Evolutionary conservation across 92 coral and sea anemone species (phyloP).

Genomic region (Palythoa heliodiscus): DNA sequence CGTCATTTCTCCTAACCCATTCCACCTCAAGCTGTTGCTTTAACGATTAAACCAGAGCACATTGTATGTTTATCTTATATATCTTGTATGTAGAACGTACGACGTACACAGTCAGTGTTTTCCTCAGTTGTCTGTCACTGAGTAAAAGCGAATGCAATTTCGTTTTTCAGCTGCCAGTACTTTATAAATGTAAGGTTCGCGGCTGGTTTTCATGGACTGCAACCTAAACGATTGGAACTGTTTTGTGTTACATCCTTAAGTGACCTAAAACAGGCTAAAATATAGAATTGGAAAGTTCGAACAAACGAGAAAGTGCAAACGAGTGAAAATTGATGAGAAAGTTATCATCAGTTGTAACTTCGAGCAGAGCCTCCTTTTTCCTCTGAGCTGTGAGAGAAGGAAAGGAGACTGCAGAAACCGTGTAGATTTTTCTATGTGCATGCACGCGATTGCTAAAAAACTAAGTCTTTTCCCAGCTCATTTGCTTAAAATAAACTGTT

Average conservation of each 20-base stretch:
- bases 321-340: too few species aligned
- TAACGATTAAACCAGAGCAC: constrained; percentile 3
- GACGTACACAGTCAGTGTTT: neutral
- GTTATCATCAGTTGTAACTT: too few species aligned
- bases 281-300: too few species aligned
- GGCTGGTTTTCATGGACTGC: neutral
- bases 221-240: neutral
- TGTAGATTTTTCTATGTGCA: too few species aligned
- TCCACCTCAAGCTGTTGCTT: neutral
- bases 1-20: neutral
- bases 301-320: too few species aligned
- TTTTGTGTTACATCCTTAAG: neutral
- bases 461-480: too few species aligned
- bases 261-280: too few species aligned
- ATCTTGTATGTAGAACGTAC: neutral
- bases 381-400: too few species aligned
- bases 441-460: too few species aligned
- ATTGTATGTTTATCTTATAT: neutral
- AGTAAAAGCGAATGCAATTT: neutral
- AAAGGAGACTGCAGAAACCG: too few species aligned
- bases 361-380: too few species aligned
- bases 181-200: neutral
- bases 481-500: too few species aligned
- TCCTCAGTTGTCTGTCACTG: neutral
- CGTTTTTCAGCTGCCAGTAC: neutral